Percentiles rank a stretch among this genome's conserved stretches.
These are phyloP conservation scores for Xylocopa sonorina DNA, from an alignment of 1,140 invertebrate species.

Conservation along the genomic window DNA sequence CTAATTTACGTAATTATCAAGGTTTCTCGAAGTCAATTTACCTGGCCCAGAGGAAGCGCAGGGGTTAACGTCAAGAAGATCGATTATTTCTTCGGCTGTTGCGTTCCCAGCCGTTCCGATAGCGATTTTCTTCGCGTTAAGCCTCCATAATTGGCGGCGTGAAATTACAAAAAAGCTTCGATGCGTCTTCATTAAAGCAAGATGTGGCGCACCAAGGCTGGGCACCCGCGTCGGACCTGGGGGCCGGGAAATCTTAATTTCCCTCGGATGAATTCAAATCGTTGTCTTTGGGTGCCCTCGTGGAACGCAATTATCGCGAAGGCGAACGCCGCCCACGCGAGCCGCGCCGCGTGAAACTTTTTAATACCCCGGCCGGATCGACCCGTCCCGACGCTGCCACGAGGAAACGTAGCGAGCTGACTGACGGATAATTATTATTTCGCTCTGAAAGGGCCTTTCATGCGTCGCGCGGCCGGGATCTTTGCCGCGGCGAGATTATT, in stretches of 20 bases:
- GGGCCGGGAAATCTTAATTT: neutral
- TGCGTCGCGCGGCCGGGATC: neutral
- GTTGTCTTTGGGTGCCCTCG: neutral
- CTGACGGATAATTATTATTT: constrained; percentile 31
- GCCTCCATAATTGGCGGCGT: neutral
- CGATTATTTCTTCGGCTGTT: neutral
- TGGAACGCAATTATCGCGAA: neutral
- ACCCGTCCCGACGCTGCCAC: neutral
- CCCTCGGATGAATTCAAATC: neutral
- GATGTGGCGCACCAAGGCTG: neutral
- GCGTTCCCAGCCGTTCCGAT: neutral
- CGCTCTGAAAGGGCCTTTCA: constrained; percentile 13
- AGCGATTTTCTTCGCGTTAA: neutral
- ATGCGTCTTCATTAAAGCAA: neutral
- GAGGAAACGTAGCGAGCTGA: constrained; percentile 1
- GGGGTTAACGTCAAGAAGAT: neutral
- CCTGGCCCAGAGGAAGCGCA: neutral
- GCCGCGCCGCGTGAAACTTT: neutral
- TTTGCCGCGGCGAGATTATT: constrained; percentile 24
- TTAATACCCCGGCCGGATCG: neutral
- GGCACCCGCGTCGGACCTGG: no score
- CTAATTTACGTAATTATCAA: neutral
- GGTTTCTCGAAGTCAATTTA: neutral
- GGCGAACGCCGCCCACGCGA: neutral
- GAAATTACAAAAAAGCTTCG: neutral